Evolutionary conservation across 2,888 invertebrate genomes (phyloP).

Genomic region (Mythimna impura): DNA sequence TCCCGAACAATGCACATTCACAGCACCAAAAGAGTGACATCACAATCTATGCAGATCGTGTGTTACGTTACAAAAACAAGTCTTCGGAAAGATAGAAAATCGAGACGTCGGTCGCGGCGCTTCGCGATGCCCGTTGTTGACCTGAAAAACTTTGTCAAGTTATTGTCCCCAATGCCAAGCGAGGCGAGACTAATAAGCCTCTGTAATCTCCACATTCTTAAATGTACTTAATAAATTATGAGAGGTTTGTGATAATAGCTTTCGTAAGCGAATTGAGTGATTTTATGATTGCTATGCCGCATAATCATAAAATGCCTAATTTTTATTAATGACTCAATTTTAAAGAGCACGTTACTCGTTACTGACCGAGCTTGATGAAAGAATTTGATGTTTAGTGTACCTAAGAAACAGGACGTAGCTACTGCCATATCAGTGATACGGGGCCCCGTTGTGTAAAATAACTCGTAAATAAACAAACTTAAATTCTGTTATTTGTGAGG

Average conservation of each 20-base stretch:
- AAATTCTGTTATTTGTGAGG: too few species aligned
- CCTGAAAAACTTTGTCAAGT: conserved; percentile 29
- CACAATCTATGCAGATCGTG: neutral
- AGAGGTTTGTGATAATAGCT: neutral
- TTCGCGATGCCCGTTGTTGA: neutral
- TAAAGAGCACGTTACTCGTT: too few species aligned
- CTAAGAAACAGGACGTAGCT: too few species aligned
- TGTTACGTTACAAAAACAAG: neutral
- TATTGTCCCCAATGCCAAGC: conserved; percentile 41
- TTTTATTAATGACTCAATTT: neutral
- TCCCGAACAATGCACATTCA: conserved; percentile 23
- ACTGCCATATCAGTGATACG: too few species aligned
- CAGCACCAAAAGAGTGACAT: neutral
- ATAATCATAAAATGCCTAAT: neutral
- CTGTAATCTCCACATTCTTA: conserved; percentile 20
- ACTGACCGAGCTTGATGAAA: too few species aligned
- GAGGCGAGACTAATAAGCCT: conserved; percentile 42
- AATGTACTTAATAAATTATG: neutral
- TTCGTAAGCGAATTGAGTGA: neutral
- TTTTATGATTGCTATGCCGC: neutral
- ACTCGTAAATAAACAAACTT: too few species aligned
- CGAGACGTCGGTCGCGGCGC: neutral
- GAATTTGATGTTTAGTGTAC: too few species aligned
- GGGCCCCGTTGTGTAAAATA: too few species aligned
- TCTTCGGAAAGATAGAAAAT: conserved; percentile 3